Conservation (phyloP, 1,140 invertebrate species). For the Sipha flava region DNA sequence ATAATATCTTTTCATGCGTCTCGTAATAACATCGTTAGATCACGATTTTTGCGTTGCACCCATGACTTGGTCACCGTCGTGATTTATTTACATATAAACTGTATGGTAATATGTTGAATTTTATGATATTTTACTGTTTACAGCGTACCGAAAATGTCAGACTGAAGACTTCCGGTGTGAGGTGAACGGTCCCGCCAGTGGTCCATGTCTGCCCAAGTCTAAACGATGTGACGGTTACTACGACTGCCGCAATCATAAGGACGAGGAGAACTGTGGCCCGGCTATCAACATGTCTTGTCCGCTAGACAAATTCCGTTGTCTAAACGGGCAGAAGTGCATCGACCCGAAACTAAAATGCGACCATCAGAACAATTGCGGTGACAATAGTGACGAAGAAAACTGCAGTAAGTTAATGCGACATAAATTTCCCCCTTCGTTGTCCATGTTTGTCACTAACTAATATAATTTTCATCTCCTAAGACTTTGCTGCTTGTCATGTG, state of each 20-base stretch:
- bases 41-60: no score
- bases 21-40: no score
- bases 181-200: conserved; percentile 43
- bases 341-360: conserved; percentile 74
- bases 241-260: conserved; percentile 77
- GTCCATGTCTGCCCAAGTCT: conserved; percentile 68
- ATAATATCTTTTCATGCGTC: no score
- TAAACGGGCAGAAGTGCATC: conserved; percentile 71
- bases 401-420: conserved; percentile 58
- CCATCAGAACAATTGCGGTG: conserved; percentile 79
- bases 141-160: conserved; percentile 81
- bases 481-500: conserved; percentile 79
- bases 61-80: no score
- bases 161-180: conserved; percentile 63
- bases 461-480: no score
- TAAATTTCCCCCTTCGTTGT: no score
- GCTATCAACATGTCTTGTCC: conserved; percentile 58
- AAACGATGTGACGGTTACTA: conserved; percentile 83
- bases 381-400: conserved; percentile 78
- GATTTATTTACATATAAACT: not conserved
- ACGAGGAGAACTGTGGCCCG: conserved; percentile 66
- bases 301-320: conserved; percentile 82
- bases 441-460: no score
- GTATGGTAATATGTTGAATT: not conserved
- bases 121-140: conserved; percentile 41